Evolutionary conservation across 2,113 vertebrate genomes (phyloP).

Genomic region (Falcunculus frontatus): DNA sequence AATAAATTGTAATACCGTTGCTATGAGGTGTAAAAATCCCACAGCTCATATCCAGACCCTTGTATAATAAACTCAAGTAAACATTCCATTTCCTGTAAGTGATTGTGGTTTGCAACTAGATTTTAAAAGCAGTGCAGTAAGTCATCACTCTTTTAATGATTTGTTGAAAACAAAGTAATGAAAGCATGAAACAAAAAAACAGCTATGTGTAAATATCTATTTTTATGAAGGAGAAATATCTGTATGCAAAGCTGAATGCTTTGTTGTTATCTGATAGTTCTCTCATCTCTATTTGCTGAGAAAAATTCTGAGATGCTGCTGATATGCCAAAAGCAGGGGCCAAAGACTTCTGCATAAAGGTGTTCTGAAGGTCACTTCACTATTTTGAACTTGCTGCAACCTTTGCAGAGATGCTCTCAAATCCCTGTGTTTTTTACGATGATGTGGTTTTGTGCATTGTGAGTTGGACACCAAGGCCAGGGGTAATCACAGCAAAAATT

Average conservation of each 20-base stretch:
- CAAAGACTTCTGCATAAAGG: not conserved
- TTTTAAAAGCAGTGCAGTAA: conserved; percentile 75
- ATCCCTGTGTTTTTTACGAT: not conserved
- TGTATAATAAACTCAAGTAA: conserved; percentile 90
- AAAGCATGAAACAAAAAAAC: conserved; percentile 32
- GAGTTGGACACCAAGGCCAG: not conserved
- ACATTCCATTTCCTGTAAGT: conserved; percentile 92
- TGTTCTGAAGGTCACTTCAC: not conserved
- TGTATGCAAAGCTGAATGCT: not conserved
- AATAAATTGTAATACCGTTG: conserved; percentile 95
- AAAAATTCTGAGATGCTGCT: not conserved
- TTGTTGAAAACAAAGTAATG: conserved; percentile 76
- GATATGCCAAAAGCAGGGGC: not conserved
- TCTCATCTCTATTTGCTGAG: not conserved
- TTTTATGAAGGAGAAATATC: not conserved
- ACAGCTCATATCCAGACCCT: conserved; percentile 82
- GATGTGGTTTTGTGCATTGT: not conserved
- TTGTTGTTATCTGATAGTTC: not conserved
- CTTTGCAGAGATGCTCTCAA: not conserved
- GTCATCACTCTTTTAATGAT: conserved; percentile 75
- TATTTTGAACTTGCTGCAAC: not conserved
- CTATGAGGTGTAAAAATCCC: conserved; percentile 88
- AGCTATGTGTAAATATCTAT: not conserved
- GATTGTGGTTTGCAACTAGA: conserved; percentile 86
- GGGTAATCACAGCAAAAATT: not conserved